Evolutionary conservation across 1,140 invertebrate species (phyloP).

Genomic region (Megalonaias nervosa): DNA sequence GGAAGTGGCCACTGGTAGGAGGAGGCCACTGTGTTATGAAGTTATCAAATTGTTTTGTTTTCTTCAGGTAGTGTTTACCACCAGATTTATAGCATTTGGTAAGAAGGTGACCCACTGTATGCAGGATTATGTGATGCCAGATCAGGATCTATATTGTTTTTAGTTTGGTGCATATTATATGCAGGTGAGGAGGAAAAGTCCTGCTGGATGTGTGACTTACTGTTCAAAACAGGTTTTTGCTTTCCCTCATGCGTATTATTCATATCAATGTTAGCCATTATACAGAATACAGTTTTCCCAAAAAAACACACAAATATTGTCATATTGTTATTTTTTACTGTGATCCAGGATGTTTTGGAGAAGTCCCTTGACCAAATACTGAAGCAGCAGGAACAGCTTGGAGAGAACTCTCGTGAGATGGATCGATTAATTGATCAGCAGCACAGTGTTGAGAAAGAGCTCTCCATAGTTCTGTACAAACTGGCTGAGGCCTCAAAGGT

Average conservation of each 20-base stretch:
- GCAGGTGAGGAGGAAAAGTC: no score
- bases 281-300: neutral
- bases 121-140: no score
- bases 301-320: neutral
- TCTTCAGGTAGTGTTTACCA: no score
- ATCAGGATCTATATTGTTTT: no score
- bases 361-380: constrained; percentile 81
- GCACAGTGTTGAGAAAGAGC: constrained; percentile 83
- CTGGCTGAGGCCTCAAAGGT: constrained; percentile 93
- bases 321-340: constrained; percentile 2
- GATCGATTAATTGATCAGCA: constrained; percentile 83
- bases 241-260: neutral
- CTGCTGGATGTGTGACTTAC: no score
- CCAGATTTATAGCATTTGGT: no score
- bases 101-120: no score
- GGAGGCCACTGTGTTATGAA: no score
- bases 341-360: constrained; percentile 81
- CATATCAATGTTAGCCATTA: neutral
- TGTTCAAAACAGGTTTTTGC: no score
- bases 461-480: constrained; percentile 86
- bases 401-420: constrained; percentile 78
- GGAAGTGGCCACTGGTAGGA: no score
- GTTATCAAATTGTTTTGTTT: no score
- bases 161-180: no score
- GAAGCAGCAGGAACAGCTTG: constrained; percentile 77